Percentiles rank a stretch among this genome's conserved stretches.
Conservation (phyloP, 2,888 invertebrate genomes). For the Diploptera punctata region DNA sequence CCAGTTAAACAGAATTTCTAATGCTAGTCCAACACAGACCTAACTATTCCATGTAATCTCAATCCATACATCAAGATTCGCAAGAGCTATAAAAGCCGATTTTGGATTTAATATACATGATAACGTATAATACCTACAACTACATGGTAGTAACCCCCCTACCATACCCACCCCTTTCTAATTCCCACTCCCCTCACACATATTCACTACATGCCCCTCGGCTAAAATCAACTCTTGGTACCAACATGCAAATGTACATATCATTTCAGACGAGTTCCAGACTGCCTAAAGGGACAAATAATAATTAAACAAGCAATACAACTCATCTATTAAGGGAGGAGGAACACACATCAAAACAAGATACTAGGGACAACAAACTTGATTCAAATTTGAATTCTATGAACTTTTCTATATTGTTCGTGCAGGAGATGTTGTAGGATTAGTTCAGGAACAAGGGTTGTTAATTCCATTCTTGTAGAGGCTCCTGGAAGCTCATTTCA, state of each 20-base stretch:
- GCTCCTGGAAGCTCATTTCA: no score
- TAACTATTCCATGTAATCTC: no score
- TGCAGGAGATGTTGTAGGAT: neutral
- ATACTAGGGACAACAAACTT: neutral
- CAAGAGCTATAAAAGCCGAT: constrained; percentile 18
- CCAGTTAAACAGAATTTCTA: no score
- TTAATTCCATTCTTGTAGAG: no score
- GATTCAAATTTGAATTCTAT: neutral
- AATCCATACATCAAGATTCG: neutral
- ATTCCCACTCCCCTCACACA: neutral
- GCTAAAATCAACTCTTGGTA: constrained; percentile 29
- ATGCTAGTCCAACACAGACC: no score
- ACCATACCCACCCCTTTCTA: neutral
- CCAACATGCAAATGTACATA: constrained; percentile 28
- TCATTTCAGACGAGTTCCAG: constrained; percentile 5
- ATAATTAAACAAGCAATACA: constrained; percentile 29
- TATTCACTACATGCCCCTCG: constrained; percentile 1
- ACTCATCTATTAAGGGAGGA: constrained; percentile 15
- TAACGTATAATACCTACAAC: constrained; percentile 9
- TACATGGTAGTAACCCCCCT: neutral
- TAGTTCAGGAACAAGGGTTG: neutral
- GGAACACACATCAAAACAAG: constrained; percentile 18
- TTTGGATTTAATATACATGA: constrained; percentile 27
- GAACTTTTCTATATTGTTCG: neutral
- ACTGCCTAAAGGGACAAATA: constrained; percentile 15